These are phyloP conservation scores for Andricus curvator DNA, from an alignment of 2,888 invertebrate genomes.

Conservation along the genomic window DNA sequence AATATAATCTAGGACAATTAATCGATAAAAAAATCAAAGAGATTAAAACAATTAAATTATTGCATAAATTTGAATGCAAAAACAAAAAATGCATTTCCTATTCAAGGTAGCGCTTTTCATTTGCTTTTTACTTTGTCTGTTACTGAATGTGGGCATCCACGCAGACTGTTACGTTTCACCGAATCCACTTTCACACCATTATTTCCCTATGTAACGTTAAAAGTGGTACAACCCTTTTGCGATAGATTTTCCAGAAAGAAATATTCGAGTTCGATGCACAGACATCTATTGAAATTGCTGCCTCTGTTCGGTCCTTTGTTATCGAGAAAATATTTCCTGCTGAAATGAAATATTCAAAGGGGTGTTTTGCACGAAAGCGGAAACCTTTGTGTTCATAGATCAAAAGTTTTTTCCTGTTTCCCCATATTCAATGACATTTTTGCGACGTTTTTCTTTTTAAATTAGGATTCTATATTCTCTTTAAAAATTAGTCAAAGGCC, in stretches of 20 bases:
- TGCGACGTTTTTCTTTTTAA: background rate
- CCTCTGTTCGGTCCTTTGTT: constrained; percentile 2
- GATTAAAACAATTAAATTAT: too few relatives aligned
- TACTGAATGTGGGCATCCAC: background rate
- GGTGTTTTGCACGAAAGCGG: background rate
- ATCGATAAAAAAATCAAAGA: too few relatives aligned
- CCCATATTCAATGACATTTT: background rate
- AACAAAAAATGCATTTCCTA: too few relatives aligned
- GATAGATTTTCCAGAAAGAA: background rate
- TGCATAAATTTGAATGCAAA: too few relatives aligned
- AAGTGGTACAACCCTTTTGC: background rate
- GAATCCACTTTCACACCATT: background rate
- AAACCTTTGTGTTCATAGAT: background rate
- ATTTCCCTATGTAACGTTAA: background rate
- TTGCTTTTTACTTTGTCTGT: background rate
- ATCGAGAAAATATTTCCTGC: background rate
- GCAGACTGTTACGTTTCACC: background rate
- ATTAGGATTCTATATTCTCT: too few relatives aligned
- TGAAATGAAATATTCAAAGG: background rate
- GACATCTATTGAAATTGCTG: background rate
- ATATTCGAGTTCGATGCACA: background rate
- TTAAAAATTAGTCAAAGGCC: too few relatives aligned
- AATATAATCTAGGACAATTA: too few relatives aligned
- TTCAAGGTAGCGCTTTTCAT: background rate
- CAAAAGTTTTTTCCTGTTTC: background rate